phyloP scores from a whole-genome alignment of 2,888 invertebrate genomes.

The Gari tellinella region DNA sequence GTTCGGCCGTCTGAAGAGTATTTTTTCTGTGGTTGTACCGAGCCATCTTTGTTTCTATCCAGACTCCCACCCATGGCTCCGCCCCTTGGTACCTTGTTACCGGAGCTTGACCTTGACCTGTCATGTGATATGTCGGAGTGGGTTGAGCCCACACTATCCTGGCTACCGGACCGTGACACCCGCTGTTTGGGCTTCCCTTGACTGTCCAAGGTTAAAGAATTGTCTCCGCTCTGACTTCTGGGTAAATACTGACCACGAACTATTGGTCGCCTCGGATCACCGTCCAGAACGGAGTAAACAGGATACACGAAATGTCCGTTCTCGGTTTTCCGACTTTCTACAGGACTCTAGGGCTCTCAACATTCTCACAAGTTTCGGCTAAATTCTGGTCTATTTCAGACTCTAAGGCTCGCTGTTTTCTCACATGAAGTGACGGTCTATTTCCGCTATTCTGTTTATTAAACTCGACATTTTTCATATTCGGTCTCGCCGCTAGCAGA shows the following conservation, averaged over 20 bases:
- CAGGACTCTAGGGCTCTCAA: conserved; percentile 87
- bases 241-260: conserved; percentile 61
- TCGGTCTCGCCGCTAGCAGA: conserved; percentile 88
- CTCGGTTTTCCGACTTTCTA: conserved; percentile 72
- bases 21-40: conserved; percentile 30
- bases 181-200: conserved; percentile 71
- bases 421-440: conserved; percentile 92
- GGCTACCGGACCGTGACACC: conserved; percentile 91
- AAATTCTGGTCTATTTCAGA: conserved; percentile 88
- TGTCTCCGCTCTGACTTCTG: conserved; percentile 71
- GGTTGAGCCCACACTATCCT: conserved; percentile 91
- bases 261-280: conserved; percentile 63
- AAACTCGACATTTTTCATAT: conserved; percentile 70
- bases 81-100: conserved; percentile 72
- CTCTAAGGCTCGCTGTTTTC: conserved; percentile 90
- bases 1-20: conserved; percentile 42
- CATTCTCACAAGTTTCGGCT: conserved; percentile 95
- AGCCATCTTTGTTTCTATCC: conserved; percentile 67
- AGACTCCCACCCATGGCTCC: conserved; percentile 75
- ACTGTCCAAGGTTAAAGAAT: conserved; percentile 65
- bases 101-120: conserved; percentile 71
- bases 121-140: conserved; percentile 83
- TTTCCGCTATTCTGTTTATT: conserved; percentile 74
- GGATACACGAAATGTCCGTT: conserved; percentile 60
- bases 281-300: conserved; percentile 44